A percentile compares a stretch with the other conserved stretches of the same genome.
These are phyloP conservation scores for Apis florea DNA, from an alignment of 1,140 invertebrate species.

Conservation along the genomic window DNA sequence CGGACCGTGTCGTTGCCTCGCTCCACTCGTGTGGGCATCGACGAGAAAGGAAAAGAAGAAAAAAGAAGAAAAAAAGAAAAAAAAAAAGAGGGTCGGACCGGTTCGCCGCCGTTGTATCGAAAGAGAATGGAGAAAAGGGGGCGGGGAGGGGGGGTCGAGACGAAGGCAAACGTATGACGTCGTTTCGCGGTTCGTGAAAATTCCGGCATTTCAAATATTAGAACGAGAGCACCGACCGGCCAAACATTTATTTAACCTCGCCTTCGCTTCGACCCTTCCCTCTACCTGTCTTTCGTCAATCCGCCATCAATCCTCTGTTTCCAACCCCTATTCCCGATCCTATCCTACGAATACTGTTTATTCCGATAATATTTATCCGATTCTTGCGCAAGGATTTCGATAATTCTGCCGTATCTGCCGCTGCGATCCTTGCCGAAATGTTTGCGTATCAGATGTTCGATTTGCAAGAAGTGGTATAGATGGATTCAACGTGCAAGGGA, in stretches of 20 bases:
- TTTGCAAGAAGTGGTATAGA: not conserved
- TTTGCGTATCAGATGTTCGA: not conserved
- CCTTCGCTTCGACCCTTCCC: not conserved
- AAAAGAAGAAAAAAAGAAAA: conserved; percentile 11
- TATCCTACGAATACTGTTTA: not conserved
- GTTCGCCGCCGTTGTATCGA: conserved; percentile 24
- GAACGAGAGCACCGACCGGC: conserved; percentile 41
- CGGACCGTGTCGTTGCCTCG: conserved; percentile 11
- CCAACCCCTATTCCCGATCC: not conserved
- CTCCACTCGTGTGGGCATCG: not conserved
- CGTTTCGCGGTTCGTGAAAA: conserved; percentile 61
- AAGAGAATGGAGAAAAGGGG: conserved; percentile 21
- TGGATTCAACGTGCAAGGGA: not conserved
- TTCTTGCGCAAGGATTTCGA: not conserved
- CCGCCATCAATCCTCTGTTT: not conserved
- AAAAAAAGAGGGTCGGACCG: conserved; percentile 24
- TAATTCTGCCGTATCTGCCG: not conserved
- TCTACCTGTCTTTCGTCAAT: conserved; percentile 14
- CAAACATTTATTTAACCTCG: conserved; percentile 62
- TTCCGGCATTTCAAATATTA: conserved; percentile 62
- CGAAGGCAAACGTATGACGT: conserved; percentile 53
- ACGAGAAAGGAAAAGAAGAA: not conserved
- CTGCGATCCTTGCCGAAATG: not conserved
- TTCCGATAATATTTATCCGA: conserved; percentile 13
- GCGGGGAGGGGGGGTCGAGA: conserved; percentile 4